Conservation (phyloP, 2,113 vertebrate genomes). For the Amphilophus citrinellus region DNA sequence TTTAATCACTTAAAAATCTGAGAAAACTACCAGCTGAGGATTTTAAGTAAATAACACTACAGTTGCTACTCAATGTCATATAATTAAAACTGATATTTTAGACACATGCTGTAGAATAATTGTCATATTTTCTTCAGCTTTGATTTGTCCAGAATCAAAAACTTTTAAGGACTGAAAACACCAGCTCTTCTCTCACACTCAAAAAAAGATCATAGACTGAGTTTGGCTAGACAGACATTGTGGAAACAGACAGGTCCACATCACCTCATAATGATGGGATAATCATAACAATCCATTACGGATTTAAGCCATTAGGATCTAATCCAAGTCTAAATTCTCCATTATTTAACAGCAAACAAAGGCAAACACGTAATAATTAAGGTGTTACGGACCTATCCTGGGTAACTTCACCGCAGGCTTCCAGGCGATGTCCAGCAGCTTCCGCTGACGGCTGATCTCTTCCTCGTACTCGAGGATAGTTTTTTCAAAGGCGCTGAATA, state of each 20-base stretch:
- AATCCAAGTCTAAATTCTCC: neutral
- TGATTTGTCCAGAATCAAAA: neutral
- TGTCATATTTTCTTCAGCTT: neutral
- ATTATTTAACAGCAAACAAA: neutral
- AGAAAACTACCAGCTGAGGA: neutral
- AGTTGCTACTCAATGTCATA: neutral
- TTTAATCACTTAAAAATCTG: too few relatives aligned
- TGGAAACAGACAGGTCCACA: neutral
- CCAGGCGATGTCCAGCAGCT: slow-evolving; percentile 23
- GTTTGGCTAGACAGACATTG: neutral
- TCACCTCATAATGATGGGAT: neutral
- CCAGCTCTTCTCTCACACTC: neutral
- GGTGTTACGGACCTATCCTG: slow-evolving; percentile 14
- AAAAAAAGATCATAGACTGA: neutral
- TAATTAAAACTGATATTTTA: neutral
- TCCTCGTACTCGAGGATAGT: slow-evolving; percentile 41
- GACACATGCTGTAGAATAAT: neutral
- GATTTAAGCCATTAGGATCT: neutral
- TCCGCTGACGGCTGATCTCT: slow-evolving; percentile 46
- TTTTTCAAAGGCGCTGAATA: slow-evolving; percentile 27
- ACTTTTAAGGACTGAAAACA: neutral
- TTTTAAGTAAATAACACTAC: neutral
- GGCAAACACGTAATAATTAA: neutral
- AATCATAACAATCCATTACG: neutral
- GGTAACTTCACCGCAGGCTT: slow-evolving; percentile 32